A percentile compares a stretch with the other conserved stretches of the same genome.
These are phyloP conservation scores for Nixonia krombeini DNA, from an alignment of 1,140 invertebrate genomes.

Conservation along the genomic window DNA sequence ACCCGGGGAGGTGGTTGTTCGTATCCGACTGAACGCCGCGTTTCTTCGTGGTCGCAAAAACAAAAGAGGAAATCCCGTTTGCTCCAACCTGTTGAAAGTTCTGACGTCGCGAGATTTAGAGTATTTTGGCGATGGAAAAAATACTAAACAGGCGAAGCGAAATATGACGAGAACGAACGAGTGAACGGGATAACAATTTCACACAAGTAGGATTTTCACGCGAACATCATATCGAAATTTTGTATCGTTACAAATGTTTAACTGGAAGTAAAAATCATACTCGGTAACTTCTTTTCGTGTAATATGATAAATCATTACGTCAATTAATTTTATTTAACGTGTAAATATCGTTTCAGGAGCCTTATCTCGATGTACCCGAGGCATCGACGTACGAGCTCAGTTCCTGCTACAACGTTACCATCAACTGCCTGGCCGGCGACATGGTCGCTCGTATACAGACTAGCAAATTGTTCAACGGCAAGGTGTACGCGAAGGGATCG, in stretches of 20 bases:
- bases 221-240: too few species aligned
- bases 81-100: constrained; percentile 57
- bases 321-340: not conserved
- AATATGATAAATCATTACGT: not conserved
- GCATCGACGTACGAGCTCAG: constrained; percentile 92
- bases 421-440: constrained; percentile 91
- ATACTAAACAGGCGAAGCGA: constrained; percentile 13
- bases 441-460: constrained; percentile 94
- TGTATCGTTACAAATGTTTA: too few species aligned
- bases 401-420: constrained; percentile 95
- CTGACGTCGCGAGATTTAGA: constrained; percentile 33
- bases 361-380: constrained; percentile 90
- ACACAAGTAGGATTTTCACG: too few species aligned
- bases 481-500: constrained; percentile 93
- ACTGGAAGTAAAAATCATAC: too few species aligned
- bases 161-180: not conserved
- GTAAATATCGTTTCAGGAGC: constrained; percentile 75
- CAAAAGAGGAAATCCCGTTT: constrained; percentile 55
- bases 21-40: constrained; percentile 34
- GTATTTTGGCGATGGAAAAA: constrained; percentile 16
- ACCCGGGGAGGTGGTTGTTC: constrained; percentile 33
- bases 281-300: too few species aligned
- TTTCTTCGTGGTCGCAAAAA: constrained; percentile 33
- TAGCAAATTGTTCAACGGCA: constrained; percentile 92
- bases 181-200: too few species aligned